Conservation (phyloP, 2,113 vertebrate species). For the Psittacus erithacus region DNA sequence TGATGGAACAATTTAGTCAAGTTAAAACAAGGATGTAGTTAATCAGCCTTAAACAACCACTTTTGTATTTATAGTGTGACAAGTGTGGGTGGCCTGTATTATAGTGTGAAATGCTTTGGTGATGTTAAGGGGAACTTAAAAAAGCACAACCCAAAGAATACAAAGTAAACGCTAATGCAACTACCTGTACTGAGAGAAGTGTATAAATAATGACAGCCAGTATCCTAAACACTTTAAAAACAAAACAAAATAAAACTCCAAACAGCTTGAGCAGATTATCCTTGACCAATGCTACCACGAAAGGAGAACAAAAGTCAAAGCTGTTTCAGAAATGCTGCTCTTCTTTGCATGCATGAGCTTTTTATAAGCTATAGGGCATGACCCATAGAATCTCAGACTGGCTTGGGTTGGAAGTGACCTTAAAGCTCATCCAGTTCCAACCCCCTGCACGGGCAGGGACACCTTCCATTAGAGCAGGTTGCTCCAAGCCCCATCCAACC, state of each 20-base stretch:
- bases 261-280: not conserved
- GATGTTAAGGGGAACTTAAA: not conserved
- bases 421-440: not conserved
- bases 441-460: not conserved
- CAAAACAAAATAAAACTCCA: not conserved
- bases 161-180: not conserved
- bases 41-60: not conserved
- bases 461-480: not conserved
- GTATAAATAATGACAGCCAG: not conserved
- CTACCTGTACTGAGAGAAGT: not conserved
- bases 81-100: not conserved
- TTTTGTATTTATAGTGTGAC: not conserved
- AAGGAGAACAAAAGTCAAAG: not conserved
- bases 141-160: not conserved
- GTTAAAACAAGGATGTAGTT: not conserved
- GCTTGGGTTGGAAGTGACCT: not conserved
- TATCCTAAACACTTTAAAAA: not conserved
- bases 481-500: not conserved
- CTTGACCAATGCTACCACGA: not conserved
- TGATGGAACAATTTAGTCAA: not conserved
- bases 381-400: not conserved
- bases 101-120: not conserved
- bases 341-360: not conserved
- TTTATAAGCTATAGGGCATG: not conserved
- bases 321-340: not conserved